Evolutionary conservation across 2,888 invertebrate genomes (phyloP), one percentile per base, ranked within the genome.

Genomic region (Panzeria rudis): DNA sequence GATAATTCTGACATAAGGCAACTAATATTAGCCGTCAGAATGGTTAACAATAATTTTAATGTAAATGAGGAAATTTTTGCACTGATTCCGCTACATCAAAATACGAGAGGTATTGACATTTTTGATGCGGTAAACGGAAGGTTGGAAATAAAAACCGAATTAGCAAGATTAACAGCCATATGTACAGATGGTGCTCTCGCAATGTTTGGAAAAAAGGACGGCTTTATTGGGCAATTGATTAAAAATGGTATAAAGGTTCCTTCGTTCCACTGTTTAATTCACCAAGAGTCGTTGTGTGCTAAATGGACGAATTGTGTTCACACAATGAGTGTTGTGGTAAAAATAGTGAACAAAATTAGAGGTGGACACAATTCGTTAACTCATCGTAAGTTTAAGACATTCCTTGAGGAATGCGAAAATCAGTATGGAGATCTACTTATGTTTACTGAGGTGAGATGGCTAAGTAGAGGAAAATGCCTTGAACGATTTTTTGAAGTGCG

Each of bases 331-430:
- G 47, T 78, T 66, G 68, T 66, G 20, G 69, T 79, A 41, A 69
- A 79, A 84, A 64, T 79, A 62, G 68, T 75, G 11, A 84, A 84
- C 20, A 73, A 73, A 69, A 61, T 75, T n/a, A 75, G 75, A 54
- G 69, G 81, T 47, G 81, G 76, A 17, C 68, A 77, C 52, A 66
- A 77, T 35, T 54, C 77, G 25, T 54, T 77, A 44, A 59, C 59
- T 29, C 66, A 77, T n/a, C n/a, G n/a, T n/a, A n/a, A n/a, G n/a
- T n/a, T n/a, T n/a, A n/a, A n/a, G n/a, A n/a, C n/a, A n/a, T 62
- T 75, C 25, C 75, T 61, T 50, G 50, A 35, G 23, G 62, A 75
- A 32, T 62, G 50, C 38, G 62, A 75, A 35, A 62, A 32, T 52
- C 50, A 62, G 11, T 62, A 62, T 50, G 35, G 23, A 15, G 75